Evolutionary conservation across 2,888 invertebrate genomes (phyloP).

Genomic region (Elysia crispata): DNA sequence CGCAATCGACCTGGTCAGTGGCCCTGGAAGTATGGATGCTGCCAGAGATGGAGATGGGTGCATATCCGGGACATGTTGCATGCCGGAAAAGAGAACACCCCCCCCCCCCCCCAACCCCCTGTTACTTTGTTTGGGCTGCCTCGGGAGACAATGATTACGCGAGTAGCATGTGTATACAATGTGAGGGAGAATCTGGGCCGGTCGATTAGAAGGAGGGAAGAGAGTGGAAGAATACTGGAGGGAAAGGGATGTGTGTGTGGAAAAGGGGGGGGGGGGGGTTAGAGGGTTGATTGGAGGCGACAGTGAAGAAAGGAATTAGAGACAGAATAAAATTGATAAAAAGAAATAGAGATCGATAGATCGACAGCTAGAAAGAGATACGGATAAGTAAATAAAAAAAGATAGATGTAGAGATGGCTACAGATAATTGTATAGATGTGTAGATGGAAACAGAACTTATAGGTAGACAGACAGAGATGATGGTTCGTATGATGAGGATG

Average conservation of each 20-base stretch:
- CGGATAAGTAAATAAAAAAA: no score
- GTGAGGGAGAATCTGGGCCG: not conserved
- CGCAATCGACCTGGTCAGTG: no score
- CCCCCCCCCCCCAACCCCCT: not conserved
- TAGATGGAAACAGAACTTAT: no score
- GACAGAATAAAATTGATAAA: no score
- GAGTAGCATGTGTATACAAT: conserved; percentile 19
- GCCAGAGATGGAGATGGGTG: not conserved
- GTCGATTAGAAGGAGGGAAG: not conserved
- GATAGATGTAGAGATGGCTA: no score
- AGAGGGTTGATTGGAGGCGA: not conserved
- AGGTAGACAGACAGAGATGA: no score
- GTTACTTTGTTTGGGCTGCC: not conserved
- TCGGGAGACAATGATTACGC: conserved; percentile 12
- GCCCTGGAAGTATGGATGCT: not conserved
- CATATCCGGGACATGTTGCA: not conserved
- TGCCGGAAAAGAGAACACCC: not conserved
- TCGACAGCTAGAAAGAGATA: no score
- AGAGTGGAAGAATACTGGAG: not conserved
- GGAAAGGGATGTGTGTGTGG: no score
- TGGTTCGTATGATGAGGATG: no score
- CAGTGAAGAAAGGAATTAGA: no score
- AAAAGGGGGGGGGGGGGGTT: not conserved
- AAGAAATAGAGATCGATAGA: no score
- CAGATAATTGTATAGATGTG: no score